These are phyloP conservation scores for Zygogramma bicolorata DNA, from an alignment of 2,888 invertebrate genomes.

Conservation along the genomic window DNA sequence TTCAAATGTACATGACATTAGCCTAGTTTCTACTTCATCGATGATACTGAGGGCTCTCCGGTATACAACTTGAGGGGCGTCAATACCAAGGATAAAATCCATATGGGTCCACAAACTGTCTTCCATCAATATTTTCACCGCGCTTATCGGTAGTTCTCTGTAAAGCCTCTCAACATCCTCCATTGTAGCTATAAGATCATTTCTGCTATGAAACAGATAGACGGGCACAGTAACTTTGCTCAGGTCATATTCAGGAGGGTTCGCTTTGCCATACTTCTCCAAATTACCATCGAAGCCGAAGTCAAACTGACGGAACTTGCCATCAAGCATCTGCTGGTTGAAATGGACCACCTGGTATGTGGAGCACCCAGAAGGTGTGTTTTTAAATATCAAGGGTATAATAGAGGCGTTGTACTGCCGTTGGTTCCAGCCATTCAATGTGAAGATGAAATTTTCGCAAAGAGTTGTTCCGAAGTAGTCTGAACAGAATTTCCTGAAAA, in stretches of 20 bases:
- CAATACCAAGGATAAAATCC: conserved; percentile 49
- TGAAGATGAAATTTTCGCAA: conserved; percentile 58
- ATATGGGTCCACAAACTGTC: conserved; percentile 60
- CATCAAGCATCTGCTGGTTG: conserved; percentile 71
- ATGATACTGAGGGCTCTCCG: conserved; percentile 53
- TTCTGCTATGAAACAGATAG: conserved; percentile 66
- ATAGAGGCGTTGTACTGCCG: conserved; percentile 58
- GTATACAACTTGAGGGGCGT: conserved; percentile 57
- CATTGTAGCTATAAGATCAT: conserved; percentile 68
- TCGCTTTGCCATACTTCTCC: conserved; percentile 56
- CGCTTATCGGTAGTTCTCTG: conserved; percentile 58
- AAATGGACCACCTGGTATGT: conserved; percentile 80
- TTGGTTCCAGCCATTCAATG: conserved; percentile 59
- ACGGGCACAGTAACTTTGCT: conserved; percentile 63
- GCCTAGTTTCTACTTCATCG: too few species aligned
- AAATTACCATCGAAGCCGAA: conserved; percentile 64
- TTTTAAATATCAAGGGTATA: conserved; percentile 48
- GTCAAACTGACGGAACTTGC: conserved; percentile 69
- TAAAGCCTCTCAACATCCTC: conserved; percentile 44
- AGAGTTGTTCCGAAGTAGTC: conserved; percentile 32
- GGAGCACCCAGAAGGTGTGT: conserved; percentile 65
- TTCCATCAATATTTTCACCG: conserved; percentile 52
- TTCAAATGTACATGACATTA: too few species aligned
- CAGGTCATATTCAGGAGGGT: conserved; percentile 66
- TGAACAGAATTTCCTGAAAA: background rate